Evolutionary conservation across 2,888 invertebrate species (phyloP).

Genomic region (Plagiodera versicolora): DNA sequence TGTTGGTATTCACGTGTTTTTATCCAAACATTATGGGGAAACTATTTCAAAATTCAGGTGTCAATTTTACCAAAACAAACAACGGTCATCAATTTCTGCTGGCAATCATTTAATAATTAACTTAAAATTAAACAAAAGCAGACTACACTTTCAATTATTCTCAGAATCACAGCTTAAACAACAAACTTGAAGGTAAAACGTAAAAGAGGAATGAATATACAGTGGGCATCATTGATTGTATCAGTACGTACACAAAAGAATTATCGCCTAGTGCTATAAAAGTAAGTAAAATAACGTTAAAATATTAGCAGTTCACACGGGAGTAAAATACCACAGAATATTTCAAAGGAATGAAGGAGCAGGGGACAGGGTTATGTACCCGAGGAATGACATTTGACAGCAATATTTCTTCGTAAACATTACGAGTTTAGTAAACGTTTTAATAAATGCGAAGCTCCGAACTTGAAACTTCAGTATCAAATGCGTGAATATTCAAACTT

Average conservation of each 20-base stretch:
- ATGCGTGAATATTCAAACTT: no score
- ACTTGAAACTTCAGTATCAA: no score
- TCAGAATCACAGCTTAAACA: constrained; percentile 35
- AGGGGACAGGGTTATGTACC: no score
- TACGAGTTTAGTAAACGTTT: no score
- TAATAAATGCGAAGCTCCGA: no score
- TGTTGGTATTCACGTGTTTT: no score
- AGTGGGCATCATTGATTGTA: constrained; percentile 19
- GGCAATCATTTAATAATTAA: not conserved
- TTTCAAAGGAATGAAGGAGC: not conserved
- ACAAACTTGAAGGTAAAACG: constrained; percentile 25
- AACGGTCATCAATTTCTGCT: no score
- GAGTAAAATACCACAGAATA: not conserved
- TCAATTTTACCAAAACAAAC: no score
- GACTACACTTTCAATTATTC: constrained; percentile 27
- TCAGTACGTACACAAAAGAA: constrained; percentile 27
- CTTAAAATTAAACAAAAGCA: constrained; percentile 22
- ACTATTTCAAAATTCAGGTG: no score
- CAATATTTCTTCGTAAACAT: no score
- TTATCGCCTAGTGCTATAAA: not conserved
- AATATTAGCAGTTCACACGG: constrained; percentile 12
- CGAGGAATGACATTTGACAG: no score
- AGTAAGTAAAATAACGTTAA: constrained; percentile 13
- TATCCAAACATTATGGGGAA: no score
- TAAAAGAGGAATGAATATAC: constrained; percentile 24